A percentile compares a stretch with the other conserved stretches of the same genome.
Evolutionary conservation across 2,113 vertebrate species (phyloP).

Genomic region (Columba janthina): DNA sequence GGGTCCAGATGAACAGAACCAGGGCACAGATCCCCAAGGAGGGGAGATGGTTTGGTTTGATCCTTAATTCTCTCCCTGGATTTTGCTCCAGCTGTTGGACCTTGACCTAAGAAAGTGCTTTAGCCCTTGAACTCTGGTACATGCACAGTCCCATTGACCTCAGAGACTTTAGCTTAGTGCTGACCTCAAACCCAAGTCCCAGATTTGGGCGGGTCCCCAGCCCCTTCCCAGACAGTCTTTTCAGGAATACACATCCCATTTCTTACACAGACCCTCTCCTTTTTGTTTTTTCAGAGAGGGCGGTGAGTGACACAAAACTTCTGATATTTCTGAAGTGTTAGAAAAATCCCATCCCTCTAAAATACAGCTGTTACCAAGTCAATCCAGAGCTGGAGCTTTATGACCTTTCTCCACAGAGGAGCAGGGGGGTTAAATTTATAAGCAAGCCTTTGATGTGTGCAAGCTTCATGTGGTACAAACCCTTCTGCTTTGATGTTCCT

Average conservation of each 20-base stretch:
- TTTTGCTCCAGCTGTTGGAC: neutral
- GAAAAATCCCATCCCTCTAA: neutral
- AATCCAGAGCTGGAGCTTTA: neutral
- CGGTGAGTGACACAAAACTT: neutral
- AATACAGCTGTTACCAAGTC: neutral
- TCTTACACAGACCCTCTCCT: neutral
- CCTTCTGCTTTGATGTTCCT: conserved; percentile 29
- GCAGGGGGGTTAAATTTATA: neutral
- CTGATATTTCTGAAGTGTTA: neutral
- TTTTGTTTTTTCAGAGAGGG: neutral
- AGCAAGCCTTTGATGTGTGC: conserved; percentile 37
- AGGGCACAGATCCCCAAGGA: neutral
- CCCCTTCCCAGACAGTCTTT: neutral
- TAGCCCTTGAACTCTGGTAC: neutral
- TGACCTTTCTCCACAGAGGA: neutral
- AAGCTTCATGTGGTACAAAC: neutral
- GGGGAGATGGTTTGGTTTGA: neutral
- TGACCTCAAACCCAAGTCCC: neutral
- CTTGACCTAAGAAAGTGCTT: neutral
- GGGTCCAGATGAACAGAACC: neutral
- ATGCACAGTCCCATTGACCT: neutral
- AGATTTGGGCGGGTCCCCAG: neutral
- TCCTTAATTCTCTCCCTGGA: neutral
- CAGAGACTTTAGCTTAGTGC: neutral
- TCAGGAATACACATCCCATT: neutral